Base-by-base conservation (phyloP, 2,113 vertebrate species). In the Carassius auratus region DNA sequence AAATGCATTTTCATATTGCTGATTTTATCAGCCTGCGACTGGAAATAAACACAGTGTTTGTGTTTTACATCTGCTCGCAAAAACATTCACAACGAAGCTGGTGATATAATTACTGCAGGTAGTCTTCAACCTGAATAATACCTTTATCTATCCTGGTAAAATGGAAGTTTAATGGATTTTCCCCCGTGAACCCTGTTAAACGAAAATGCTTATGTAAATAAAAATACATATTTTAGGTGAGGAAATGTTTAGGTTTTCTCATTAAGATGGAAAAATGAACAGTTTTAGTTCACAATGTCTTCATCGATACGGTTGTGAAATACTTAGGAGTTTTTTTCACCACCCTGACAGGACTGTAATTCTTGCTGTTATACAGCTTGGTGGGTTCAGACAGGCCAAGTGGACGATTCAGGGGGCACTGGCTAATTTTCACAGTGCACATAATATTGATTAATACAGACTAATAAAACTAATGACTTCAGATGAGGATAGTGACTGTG, bases 141-240 rank as follows among this genome's bases (percentile, higher is more conserved):
- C 79, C 83, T 85, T 89, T 83, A 89, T 89, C 88, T 89, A 66
- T 79, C 66, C 33, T 64, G 48, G 83, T 23, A 42, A 76, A 89
- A 89, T 89, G 57, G 85, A 55, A 66, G 45, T 55, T 77, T 89
- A 87, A 87, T 89, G 83, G 83, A 83, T 87, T 87, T 85, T 62
- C 71, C 62, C 52, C 83, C 48, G 55, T 81, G 62, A 88, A 86
- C 76, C 45, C 42, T 45, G 82, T 52, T 84, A 81, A 88, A 83
- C 74, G 78, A 85, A 89, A 89, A 83, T 66, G 75, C 75, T 83
- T 83, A 87, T 87, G 88, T 85, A 89, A 89, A 89, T 87, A 89
- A 87, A 30, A 89, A 86, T 82, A 62, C 55, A 76, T 81, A 83
- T 86, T 82, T 84, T 81, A 68, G 59, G 48, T n/a, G 71, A 55